Evolutionary conservation across 2,888 invertebrate species (phyloP), one percentile per base, ranked within the genome.

Genomic region (Ophion obscuratus): DNA sequence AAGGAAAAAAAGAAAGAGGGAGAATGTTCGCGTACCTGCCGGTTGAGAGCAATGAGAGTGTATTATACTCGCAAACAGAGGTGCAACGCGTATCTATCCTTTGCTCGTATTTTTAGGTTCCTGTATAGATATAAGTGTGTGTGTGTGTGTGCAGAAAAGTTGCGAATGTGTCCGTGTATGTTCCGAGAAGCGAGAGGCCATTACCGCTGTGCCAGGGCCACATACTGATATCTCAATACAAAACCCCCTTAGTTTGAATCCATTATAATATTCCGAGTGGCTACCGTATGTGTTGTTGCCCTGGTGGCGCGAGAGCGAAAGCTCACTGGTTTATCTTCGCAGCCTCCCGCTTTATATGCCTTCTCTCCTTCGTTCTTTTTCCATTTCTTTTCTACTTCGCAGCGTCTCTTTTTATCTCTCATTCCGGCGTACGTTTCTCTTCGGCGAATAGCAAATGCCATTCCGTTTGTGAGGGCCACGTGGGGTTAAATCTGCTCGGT

Each of bases 221-320:
- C 92, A 92, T 93, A 92, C 93, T 93, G 93, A 94, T 94, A 94
- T 94, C 94, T 94, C 93, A 94, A 94, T 94, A 93, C 92, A 91
- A 92, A 91, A 92, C 88, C 89, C 89, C 91, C 91, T 93, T 93
- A 92, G 93, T 92, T 93, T 92, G 93, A 93, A 93, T 93, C 93
- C 93, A 93, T 93, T 93, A 93, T 92, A 93, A 92, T 92, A 91
- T 88, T 91, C 90, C 88, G 89, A 86, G 76, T 70, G 77, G 88
- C 87, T 86, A 84, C 83, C 76, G 81, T 75, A 59, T 77, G 84
- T 79, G 59, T 40, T 73, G 70, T 73, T 59, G 74, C 68, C 67
- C 71, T 47, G 44, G 61, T 59, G 82, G 80, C 79, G 84, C 44
- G 79, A 81, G 70, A 81, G 75, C 75, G 53, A 81, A 75, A 75